These are phyloP conservation scores for Rhinichthys klamathensis DNA, from an alignment of 2,113 vertebrate species.

Conservation along the genomic window DNA sequence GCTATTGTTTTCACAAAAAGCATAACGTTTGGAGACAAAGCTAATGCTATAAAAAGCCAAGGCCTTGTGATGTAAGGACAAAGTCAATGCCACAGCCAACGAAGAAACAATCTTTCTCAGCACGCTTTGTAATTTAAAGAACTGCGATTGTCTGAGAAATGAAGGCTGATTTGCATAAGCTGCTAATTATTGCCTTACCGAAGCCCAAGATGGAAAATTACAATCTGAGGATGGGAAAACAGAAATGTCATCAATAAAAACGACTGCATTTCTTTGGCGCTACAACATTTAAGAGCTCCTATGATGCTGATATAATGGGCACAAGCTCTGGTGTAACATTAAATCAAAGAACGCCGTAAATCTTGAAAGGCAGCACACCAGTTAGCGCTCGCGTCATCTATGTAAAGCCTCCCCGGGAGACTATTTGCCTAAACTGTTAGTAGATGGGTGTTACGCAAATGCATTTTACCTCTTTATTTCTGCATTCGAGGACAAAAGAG, in stretches of 20 bases:
- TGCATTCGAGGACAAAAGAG: conserved; percentile 43
- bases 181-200: conserved; percentile 55
- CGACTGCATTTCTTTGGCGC: too few relatives aligned
- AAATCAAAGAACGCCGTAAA: conserved; percentile 58
- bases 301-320: conserved; percentile 44
- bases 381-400: conserved; percentile 64
- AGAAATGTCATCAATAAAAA: conserved; percentile 9
- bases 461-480: conserved; percentile 60
- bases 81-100: conserved; percentile 37
- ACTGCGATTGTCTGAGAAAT: conserved; percentile 48
- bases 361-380: conserved; percentile 59
- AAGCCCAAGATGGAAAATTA: conserved; percentile 22
- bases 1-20: background rate
- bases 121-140: conserved; percentile 39
- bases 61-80: conserved; percentile 13
- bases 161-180: conserved; percentile 50
- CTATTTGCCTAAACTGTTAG: conserved; percentile 59
- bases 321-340: conserved; percentile 61
- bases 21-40: background rate
- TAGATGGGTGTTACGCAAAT: conserved; percentile 64
- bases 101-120: background rate
- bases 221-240: background rate
- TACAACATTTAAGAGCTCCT: conserved; percentile 12
- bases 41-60: conserved; percentile 5
- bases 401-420: conserved; percentile 62